phyloP scores from a whole-genome alignment of 1,140 invertebrate genomes.

The Dendrolimus kikuchii region DNA sequence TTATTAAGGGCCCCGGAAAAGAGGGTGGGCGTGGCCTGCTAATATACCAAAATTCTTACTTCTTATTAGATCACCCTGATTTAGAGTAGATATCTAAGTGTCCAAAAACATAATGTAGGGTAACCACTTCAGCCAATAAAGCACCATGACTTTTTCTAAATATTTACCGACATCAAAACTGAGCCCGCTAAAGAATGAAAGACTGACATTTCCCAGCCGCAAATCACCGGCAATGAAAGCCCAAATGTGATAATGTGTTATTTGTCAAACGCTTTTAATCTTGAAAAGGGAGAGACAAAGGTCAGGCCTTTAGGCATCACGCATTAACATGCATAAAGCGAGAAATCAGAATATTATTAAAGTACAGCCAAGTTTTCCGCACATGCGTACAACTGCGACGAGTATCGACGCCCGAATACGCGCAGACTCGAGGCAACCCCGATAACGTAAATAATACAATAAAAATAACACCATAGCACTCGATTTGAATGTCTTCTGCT shows the following conservation, averaged over 20 bases:
- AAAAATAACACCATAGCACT: constrained; percentile 54
- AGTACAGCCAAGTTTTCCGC: constrained; percentile 30
- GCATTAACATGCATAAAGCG: constrained; percentile 58
- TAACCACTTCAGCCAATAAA: too few relatives aligned
- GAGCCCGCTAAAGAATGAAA: too few relatives aligned
- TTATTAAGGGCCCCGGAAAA: too few relatives aligned
- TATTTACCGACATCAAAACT: too few relatives aligned
- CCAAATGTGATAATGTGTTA: constrained; percentile 14
- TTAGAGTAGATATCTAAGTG: too few relatives aligned
- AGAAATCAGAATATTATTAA: constrained; percentile 59
- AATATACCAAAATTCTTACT: too few relatives aligned
- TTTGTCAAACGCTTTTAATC: constrained; percentile 15
- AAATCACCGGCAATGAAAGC: too few relatives aligned
- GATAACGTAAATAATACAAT: constrained; percentile 57
- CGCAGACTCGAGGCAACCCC: constrained; percentile 41
- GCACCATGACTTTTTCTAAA: too few relatives aligned
- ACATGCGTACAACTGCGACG: constrained; percentile 42
- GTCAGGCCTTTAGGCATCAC: constrained; percentile 35
- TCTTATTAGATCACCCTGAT: too few relatives aligned
- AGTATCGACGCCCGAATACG: constrained; percentile 45
- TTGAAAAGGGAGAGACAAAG: constrained; percentile 20
- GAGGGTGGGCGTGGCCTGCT: too few relatives aligned
- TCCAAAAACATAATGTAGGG: too few relatives aligned
- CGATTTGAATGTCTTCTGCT: constrained; percentile 43
- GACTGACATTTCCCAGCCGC: too few relatives aligned